Evolutionary conservation across 2,797 vertebrate species (phyloP).

Genomic region (Halcyon smyrnensis): DNA sequence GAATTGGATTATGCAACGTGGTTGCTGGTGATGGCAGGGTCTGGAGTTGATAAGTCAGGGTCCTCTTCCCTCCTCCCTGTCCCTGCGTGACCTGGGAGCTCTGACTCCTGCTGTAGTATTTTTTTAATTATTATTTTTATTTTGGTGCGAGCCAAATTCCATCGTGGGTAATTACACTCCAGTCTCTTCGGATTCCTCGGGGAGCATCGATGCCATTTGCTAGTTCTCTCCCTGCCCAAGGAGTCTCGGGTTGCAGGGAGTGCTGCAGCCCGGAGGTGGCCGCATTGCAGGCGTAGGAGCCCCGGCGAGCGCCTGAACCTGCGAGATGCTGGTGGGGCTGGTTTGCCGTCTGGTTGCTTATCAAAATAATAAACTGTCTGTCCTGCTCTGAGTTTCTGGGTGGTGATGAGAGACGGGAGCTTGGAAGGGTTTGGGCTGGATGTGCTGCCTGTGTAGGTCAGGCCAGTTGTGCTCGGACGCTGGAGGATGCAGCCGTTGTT

Average conservation of each 20-base stretch:
- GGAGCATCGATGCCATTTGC: not conserved
- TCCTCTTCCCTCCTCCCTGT: not conserved
- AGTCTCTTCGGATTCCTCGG: not conserved
- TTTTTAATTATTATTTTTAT: not conserved
- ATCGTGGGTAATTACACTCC: not conserved
- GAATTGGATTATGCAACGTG: not conserved
- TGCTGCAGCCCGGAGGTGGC: not conserved
- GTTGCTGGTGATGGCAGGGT: not conserved
- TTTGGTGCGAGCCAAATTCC: not conserved
- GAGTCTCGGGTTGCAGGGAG: not conserved
- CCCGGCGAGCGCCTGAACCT: rapidly evolving
- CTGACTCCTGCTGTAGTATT: not conserved
- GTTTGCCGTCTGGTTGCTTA: not conserved
- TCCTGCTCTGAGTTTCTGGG: rapidly evolving
- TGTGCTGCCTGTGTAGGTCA: rapidly evolving
- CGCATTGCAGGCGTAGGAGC: not conserved
- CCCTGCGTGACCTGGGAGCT: not conserved
- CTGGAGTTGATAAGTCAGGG: not conserved
- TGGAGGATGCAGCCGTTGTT: rapidly evolving
- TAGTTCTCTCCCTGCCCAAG: not conserved
- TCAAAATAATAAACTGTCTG: not conserved
- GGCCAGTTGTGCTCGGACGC: rapidly evolving
- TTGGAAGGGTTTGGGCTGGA: not conserved
- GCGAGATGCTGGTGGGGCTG: not conserved
- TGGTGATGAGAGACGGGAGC: rapidly evolving